phyloP scores from a whole-genome alignment of 1,140 invertebrate species.

The Drosophila pruinosa region DNA sequence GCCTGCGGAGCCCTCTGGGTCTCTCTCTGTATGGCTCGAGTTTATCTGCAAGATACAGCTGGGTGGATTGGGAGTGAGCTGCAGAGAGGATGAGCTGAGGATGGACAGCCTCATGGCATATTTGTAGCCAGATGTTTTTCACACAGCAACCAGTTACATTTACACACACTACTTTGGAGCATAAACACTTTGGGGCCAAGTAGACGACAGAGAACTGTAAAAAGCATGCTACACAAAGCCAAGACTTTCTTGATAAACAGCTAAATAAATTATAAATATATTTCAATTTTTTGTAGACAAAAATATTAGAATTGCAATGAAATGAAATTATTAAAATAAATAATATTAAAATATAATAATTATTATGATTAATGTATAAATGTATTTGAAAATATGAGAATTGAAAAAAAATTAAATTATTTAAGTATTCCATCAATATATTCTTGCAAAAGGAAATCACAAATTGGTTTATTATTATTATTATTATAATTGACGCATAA shows the following conservation, averaged over 20 bases:
- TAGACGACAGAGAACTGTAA: neutral
- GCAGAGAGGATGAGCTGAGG: neutral
- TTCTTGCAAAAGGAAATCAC: too few relatives aligned
- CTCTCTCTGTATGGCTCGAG: slow-evolving; percentile 18
- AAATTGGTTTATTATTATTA: too few relatives aligned
- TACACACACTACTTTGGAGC: neutral
- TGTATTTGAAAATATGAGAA: too few relatives aligned
- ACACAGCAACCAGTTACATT: slow-evolving; percentile 22
- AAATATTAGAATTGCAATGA: too few relatives aligned
- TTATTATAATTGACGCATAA: too few relatives aligned
- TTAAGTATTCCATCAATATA: too few relatives aligned
- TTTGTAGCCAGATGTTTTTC: slow-evolving; percentile 74
- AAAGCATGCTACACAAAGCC: neutral
- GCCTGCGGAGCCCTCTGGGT: too few relatives aligned
- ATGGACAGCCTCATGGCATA: slow-evolving; percentile 23
- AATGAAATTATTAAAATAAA: too few relatives aligned
- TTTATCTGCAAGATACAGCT: slow-evolving; percentile 67
- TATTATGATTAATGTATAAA: too few relatives aligned
- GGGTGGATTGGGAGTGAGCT: slow-evolving; percentile 7
- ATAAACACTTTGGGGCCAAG: neutral
- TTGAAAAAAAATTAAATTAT: too few relatives aligned
- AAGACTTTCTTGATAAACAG: neutral
- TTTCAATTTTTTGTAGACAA: neutral
- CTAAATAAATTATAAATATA: neutral
- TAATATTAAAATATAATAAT: too few relatives aligned